A percentile compares a stretch with the other conserved stretches of the same genome.
Conservation (phyloP, 2,797 vertebrate genomes). For the Poecilia gillii region DNA sequence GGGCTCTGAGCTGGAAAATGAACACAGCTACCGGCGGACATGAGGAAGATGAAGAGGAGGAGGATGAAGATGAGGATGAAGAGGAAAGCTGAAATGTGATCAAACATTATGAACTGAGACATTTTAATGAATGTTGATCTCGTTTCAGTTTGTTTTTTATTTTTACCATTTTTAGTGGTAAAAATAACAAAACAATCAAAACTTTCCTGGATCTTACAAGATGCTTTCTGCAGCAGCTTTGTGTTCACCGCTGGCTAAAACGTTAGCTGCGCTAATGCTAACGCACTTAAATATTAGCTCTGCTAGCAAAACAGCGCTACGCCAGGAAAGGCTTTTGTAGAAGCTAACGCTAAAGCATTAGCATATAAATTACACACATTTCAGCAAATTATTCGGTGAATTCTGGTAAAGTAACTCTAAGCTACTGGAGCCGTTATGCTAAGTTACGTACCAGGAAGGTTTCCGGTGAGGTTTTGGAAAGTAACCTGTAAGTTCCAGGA, state of each 20-base stretch:
- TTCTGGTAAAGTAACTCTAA: neutral
- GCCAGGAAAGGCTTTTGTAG: too few relatives aligned
- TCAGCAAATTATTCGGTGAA: neutral
- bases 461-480: neutral
- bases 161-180: neutral
- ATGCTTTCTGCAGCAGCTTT: neutral
- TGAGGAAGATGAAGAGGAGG: conserved; percentile 15
- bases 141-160: neutral
- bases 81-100: neutral
- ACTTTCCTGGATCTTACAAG: neutral
- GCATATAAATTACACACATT: too few relatives aligned
- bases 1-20: conserved; percentile 66
- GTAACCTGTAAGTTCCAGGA: neutral
- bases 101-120: neutral
- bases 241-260: neutral
- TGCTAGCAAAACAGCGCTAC: too few relatives aligned
- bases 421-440: neutral
- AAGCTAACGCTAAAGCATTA: too few relatives aligned
- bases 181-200: neutral
- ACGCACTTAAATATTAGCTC: too few relatives aligned
- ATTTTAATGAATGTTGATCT: neutral
- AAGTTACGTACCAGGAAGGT: neutral
- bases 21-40: neutral
- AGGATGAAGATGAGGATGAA: conserved; percentile 4
- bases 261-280: neutral